Percentiles rank a stretch among this genome's conserved stretches.
These are phyloP conservation scores for Bovichtus variegatus DNA, from an alignment of 2,797 vertebrate genomes.

Conservation along the genomic window DNA sequence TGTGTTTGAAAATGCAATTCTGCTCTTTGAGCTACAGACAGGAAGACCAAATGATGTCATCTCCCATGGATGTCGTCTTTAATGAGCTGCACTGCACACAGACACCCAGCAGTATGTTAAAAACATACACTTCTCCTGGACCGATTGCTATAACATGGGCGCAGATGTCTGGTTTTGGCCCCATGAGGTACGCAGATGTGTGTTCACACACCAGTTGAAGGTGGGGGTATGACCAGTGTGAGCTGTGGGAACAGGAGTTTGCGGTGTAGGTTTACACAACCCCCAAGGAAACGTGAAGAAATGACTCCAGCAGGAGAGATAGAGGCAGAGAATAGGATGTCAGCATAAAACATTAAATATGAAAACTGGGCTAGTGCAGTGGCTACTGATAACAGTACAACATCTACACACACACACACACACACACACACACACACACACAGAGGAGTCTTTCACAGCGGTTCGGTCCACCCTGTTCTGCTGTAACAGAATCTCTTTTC, in stretches of 20 bases:
- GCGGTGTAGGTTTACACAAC: constrained; percentile 60
- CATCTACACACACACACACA: constrained; percentile 9
- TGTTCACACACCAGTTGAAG: constrained; percentile 38
- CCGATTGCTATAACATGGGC: constrained; percentile 55
- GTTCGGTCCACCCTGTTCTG: constrained; percentile 24
- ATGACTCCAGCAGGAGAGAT: constrained; percentile 42
- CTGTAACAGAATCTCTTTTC: constrained; percentile 77
- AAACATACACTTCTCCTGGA: constrained; percentile 51
- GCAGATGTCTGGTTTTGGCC: constrained; percentile 54
- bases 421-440: constrained; percentile 42
- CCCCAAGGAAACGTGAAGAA: constrained; percentile 40
- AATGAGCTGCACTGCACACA: constrained; percentile 30
- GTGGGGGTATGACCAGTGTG: constrained; percentile 25
- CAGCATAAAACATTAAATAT: constrained; percentile 28
- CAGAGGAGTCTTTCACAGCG: constrained; percentile 65
- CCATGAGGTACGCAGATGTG: constrained; percentile 37
- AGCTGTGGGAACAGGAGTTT: constrained; percentile 64
- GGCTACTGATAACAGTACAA: not conserved
- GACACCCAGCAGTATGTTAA: constrained; percentile 51
- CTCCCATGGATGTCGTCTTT: constrained; percentile 50
- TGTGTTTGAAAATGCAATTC: constrained; percentile 52
- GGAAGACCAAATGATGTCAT: constrained; percentile 63
- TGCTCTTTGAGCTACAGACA: constrained; percentile 54
- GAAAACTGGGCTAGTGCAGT: constrained; percentile 6
- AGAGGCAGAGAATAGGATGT: constrained; percentile 36